These are phyloP conservation scores for Acrobasis consociella DNA, from an alignment of 2,888 invertebrate genomes.

Conservation along the genomic window DNA sequence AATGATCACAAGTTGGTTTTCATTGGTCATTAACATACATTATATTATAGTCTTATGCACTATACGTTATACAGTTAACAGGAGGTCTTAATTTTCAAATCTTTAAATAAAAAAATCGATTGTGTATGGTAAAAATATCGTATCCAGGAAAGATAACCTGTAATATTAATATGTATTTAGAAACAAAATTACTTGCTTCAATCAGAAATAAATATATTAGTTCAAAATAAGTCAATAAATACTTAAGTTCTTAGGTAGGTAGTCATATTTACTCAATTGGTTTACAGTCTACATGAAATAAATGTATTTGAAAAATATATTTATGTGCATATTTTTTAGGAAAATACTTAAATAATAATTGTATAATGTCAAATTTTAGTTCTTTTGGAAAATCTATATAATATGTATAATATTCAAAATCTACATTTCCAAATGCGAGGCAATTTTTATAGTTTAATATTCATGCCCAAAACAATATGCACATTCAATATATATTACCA, in stretches of 20 bases:
- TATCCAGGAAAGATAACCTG: too few species aligned
- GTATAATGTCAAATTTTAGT: conserved; percentile 68
- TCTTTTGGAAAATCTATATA: conserved; percentile 73
- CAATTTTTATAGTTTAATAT: conserved; percentile 75
- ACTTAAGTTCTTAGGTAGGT: too few species aligned
- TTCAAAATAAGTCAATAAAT: conserved; percentile 10
- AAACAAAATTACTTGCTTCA: too few species aligned
- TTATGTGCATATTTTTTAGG: conserved; percentile 62
- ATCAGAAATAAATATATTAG: conserved; percentile 30
- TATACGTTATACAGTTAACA: conserved; percentile 77
- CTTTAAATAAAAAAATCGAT: conserved; percentile 50
- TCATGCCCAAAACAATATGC: conserved; percentile 60
- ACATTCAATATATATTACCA: conserved; percentile 43
- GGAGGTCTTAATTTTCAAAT: conserved; percentile 68
- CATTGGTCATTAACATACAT: conserved; percentile 84
- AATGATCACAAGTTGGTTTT: conserved; percentile 84
- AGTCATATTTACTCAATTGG: background rate
- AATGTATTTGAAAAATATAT: conserved; percentile 30
- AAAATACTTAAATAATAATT: conserved; percentile 67
- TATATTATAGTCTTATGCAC: conserved; percentile 77
- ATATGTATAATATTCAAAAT: conserved; percentile 76
- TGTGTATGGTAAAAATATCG: too few species aligned
- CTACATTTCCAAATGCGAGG: conserved; percentile 83
- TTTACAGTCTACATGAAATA: background rate
- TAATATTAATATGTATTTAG: too few species aligned